Percentiles rank a stretch among this genome's conserved stretches.
phyloP scores from a whole-genome alignment of 2,797 vertebrate species.

The Leuciscus waleckii region DNA sequence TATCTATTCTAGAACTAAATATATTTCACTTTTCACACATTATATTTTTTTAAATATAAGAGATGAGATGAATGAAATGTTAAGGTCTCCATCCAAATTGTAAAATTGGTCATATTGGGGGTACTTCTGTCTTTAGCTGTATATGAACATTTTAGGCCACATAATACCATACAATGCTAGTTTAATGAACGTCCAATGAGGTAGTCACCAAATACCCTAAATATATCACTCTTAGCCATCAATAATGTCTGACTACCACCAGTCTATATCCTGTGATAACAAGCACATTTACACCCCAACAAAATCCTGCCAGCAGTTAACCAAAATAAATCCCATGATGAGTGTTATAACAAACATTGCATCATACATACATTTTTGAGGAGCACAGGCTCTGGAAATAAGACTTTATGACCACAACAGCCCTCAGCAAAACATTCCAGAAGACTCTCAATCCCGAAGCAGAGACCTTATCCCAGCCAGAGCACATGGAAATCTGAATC shows the following conservation, averaged over 20 bases:
- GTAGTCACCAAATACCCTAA: not conserved
- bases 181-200: not conserved
- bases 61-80: not conserved
- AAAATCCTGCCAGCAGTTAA: not conserved
- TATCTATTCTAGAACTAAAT: not conserved
- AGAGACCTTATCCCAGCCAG: slow-evolving; percentile 29
- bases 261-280: not conserved
- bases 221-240: not conserved
- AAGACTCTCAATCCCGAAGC: not conserved
- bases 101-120: not conserved
- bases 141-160: not conserved
- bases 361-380: slow-evolving; percentile 16
- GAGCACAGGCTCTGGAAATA: not conserved
- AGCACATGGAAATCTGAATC: slow-evolving; percentile 28
- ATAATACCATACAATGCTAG: not conserved
- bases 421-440: slow-evolving; percentile 47
- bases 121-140: not conserved
- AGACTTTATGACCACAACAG: slow-evolving; percentile 20
- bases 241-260: not conserved
- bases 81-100: not conserved
- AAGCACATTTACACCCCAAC: not conserved
- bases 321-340: not conserved
- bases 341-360: slow-evolving; percentile 10
- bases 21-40: not conserved
- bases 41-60: not conserved